These are phyloP conservation scores for Alouatta palliata DNA, from an alignment of 2,113 vertebrate species.

Conservation along the genomic window DNA sequence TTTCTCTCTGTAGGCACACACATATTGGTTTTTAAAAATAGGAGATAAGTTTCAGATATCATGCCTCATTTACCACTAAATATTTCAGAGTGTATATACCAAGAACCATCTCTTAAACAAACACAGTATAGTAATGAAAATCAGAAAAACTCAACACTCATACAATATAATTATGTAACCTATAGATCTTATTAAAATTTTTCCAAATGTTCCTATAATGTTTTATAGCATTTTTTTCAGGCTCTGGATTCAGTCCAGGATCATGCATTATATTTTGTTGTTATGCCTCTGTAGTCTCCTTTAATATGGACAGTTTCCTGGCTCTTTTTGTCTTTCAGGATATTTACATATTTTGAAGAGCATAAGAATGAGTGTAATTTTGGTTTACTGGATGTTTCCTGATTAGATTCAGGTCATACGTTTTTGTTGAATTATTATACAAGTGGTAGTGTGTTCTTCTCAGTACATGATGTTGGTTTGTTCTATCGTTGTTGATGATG, in stretches of 20 bases:
- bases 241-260: neutral
- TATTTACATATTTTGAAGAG: neutral
- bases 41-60: neutral
- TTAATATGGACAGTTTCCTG: neutral
- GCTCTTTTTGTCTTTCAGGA: neutral
- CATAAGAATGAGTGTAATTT: neutral
- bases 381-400: neutral
- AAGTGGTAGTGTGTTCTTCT: neutral
- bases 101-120: constrained; percentile 24
- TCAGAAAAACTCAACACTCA: neutral
- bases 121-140: neutral
- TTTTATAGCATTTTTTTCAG: neutral
- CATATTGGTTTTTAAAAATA: neutral
- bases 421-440: neutral
- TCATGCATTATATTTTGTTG: neutral
- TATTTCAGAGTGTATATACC: neutral
- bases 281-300: neutral
- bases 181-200: neutral
- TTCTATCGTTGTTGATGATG: neutral
- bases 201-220: neutral
- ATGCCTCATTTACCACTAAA: neutral
- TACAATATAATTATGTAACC: neutral
- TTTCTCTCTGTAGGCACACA: neutral
- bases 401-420: neutral
- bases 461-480: neutral